Base-by-base conservation (phyloP, 2,888 invertebrate genomes). In the Callyntrura sp. region DNA sequence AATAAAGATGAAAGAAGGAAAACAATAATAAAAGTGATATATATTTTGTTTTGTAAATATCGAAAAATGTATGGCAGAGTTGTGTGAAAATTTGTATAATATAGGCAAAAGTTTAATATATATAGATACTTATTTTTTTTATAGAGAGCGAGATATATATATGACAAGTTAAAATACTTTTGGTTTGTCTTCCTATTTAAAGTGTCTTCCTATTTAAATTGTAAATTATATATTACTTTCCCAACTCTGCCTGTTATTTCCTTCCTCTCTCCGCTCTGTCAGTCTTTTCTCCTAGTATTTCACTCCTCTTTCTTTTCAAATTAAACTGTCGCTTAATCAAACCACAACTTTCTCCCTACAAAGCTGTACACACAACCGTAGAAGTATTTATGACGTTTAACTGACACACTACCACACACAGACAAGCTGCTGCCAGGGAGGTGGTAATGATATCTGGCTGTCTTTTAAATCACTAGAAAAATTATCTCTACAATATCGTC, bases 331-430 rank as follows among this genome's bases (percentile, higher is more conserved):
- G 4, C 73, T n/a, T n/a, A n/a, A n/a, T n/a, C n/a, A n/a, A n/a
- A n/a, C n/a, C n/a, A n/a, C n/a, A n/a, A n/a, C n/a, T n/a, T n/a
- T n/a, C n/a, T n/a, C n/a, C n/a, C n/a, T n/a, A n/a, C n/a, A n/a
- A n/a, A n/a, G n/a, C n/a, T n/a, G n/a, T n/a, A n/a, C n/a, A n/a
- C n/a, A n/a, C n/a, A n/a, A n/a, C n/a, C n/a, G n/a, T n/a, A n/a
- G 23, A 45, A n/a, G 2, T 17, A 45, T 45, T 35, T 68, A 4
- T 43, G 1, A 28, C 62, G 20, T n/a, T n/a, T n/a, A n/a, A 60
- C 60, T 55, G 60, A 55, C 5, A 65, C 65, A 65, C 65, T n/a
- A n/a, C n/a, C n/a, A n/a, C 25, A 65, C 65, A 60, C 57, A 60
- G 20, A n/a, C n/a, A n/a, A n/a, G 12, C 25, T 25, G 14, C 65